Evolutionary conservation across 1,140 invertebrate species (phyloP).

Genomic region (Himalopsyche phryganea): DNA sequence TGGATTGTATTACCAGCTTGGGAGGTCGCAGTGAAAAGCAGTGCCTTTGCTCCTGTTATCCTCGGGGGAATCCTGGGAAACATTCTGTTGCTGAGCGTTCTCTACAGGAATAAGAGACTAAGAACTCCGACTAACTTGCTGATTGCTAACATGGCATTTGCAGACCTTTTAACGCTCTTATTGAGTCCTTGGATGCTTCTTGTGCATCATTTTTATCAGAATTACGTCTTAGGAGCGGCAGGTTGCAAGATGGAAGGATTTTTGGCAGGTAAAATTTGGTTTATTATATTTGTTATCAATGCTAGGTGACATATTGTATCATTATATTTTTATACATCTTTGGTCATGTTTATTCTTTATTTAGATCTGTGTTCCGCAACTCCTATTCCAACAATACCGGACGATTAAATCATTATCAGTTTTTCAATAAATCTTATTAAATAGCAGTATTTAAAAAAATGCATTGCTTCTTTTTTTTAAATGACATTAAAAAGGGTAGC

Average conservation of each 20-base stretch:
- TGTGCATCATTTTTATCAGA: constrained; percentile 68
- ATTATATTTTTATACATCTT: no score
- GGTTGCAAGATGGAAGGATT: constrained; percentile 70
- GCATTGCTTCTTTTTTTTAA: no score
- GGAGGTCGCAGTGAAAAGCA: constrained; percentile 61
- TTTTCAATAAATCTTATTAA: no score
- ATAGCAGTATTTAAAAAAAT: no score
- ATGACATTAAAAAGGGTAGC: no score
- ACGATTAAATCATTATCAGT: no score
- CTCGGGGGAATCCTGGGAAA: constrained; percentile 70
- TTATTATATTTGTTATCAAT: no score
- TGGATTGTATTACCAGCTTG: constrained; percentile 58
- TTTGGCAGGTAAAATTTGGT: constrained; percentile 62
- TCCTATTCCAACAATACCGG: no score
- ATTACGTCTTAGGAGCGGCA: constrained; percentile 65
- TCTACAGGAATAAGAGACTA: constrained; percentile 64
- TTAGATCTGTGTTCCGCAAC: no score
- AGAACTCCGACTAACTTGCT: constrained; percentile 75
- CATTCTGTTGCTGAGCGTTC: constrained; percentile 63
- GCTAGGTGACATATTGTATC: no score
- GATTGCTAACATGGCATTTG: constrained; percentile 74
- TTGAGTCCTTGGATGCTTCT: constrained; percentile 72
- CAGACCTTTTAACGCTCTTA: constrained; percentile 70
- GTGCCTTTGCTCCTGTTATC: constrained; percentile 59
- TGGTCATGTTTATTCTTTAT: no score